Evolutionary conservation across 2,113 vertebrate genomes (phyloP).

Genomic region (cattle (Bos taurus)): ARS-UCD2.0 NC_037348.1:13496501-13497000

Average conservation of each 20-base stretch:
- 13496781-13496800: neutral
- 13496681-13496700: neutral
- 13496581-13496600: neutral
- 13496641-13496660: neutral
- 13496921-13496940: neutral
- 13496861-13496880: neutral
- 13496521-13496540: neutral
- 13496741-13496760: neutral
- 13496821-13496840: neutral
- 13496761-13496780: neutral
- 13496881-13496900: neutral
- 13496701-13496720: neutral
- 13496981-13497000: conserved; percentile 48
- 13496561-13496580: neutral
- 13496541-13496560: neutral
- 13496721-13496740: conserved; percentile 51
- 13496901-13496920: conserved; percentile 47
- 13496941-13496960: neutral
- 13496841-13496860: neutral
- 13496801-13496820: neutral
- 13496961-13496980: conserved; percentile 4
- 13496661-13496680: conserved; percentile 8
- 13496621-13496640: conserved; percentile 8
- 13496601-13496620: conserved; percentile 23
- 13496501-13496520: neutral